phyloP scores from a whole-genome alignment of 2,797 vertebrate species.

The Prionace glauca region DNA sequence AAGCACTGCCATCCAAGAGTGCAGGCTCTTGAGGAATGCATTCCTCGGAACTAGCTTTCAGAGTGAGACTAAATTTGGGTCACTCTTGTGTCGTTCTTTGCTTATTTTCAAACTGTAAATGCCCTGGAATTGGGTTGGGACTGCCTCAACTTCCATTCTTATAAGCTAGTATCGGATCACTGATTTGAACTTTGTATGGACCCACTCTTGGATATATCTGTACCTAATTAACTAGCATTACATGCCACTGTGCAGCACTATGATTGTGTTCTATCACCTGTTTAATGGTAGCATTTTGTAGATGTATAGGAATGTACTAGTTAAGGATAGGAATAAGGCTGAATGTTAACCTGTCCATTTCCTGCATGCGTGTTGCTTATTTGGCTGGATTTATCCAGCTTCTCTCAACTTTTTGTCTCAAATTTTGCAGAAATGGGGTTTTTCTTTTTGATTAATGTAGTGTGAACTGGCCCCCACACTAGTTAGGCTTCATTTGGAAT shows the following conservation, averaged over 20 bases:
- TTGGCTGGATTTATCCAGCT: not conserved
- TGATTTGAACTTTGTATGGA: not conserved
- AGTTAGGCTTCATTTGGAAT: too few species aligned
- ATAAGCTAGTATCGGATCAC: not conserved
- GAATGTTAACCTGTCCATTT: not conserved
- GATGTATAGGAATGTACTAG: too few species aligned
- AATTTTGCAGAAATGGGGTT: not conserved
- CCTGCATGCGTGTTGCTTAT: not conserved
- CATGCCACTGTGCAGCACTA: not conserved
- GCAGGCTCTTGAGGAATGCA: too few species aligned
- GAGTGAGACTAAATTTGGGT: not conserved
- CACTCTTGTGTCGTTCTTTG: not conserved
- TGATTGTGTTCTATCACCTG: not conserved
- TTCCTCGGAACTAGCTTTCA: not conserved
- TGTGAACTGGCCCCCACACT: not conserved
- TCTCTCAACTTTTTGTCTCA: not conserved
- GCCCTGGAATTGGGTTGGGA: not conserved
- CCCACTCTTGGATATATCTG: not conserved
- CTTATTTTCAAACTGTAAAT: not conserved
- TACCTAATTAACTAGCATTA: not conserved
- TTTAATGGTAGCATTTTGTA: not conserved
- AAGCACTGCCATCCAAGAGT: too few species aligned
- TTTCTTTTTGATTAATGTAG: not conserved
- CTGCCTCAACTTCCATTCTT: not conserved
- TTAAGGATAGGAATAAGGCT: too few species aligned